These are phyloP conservation scores for Machaerirhynchus nigripectus DNA, from an alignment of 2,113 vertebrate species.

Conservation along the genomic window DNA sequence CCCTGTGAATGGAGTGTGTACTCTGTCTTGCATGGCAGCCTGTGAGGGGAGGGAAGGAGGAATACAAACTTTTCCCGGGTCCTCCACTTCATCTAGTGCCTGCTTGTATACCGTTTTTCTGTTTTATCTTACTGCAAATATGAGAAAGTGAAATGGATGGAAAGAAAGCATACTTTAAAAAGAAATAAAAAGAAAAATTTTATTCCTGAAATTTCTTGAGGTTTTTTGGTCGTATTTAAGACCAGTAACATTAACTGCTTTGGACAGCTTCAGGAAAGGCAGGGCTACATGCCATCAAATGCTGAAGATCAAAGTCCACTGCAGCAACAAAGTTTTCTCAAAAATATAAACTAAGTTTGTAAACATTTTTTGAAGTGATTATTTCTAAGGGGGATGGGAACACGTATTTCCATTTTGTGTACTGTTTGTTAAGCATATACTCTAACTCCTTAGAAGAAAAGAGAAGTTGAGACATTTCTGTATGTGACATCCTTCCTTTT, in stretches of 20 bases:
- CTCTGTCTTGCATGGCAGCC: not conserved
- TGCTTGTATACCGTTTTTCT: not conserved
- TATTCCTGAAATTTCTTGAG: not conserved
- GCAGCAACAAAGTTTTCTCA: not conserved
- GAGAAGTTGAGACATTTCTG: not conserved
- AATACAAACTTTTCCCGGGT: not conserved
- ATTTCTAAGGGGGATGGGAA: not conserved
- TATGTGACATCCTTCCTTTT: not conserved
- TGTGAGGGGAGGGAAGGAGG: not conserved
- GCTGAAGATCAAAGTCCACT: not conserved
- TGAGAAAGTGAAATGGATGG: not conserved
- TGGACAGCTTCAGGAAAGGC: not conserved
- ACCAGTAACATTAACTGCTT: not conserved
- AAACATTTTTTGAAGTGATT: not conserved
- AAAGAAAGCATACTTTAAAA: not conserved
- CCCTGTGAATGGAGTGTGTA: not conserved
- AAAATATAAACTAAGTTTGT: not conserved
- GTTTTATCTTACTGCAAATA: not conserved
- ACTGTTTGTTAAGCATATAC: not conserved
- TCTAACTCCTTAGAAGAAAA: not conserved
- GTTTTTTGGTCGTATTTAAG: not conserved
- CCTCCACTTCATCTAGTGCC: not conserved
- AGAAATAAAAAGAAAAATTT: not conserved
- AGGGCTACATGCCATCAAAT: not conserved
- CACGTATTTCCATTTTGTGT: not conserved